Evolutionary conservation across 2,888 invertebrate species (phyloP), one percentile per base, ranked within the genome.

Genomic region (Pediacus dermestoides): DNA sequence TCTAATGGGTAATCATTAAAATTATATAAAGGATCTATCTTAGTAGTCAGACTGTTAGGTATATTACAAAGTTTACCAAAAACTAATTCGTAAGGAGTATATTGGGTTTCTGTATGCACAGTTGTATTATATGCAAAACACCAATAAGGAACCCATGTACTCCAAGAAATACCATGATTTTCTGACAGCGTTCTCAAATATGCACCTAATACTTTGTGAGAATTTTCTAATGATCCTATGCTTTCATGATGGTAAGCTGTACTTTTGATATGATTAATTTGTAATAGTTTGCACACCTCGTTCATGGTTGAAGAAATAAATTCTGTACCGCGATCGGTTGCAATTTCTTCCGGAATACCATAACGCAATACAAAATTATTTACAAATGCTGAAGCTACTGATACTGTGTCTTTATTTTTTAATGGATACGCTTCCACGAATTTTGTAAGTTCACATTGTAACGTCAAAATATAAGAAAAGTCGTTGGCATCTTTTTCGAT

Each of bases 51-150:
- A 21, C 44, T 50, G 16, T 10, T 30, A 11, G 50, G 44, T 10
- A 50, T 16, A 8, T 41, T 44, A 34, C 36, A 31, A 15, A 6
- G 12, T 41, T 41, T 42, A 9, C 44, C 48, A 37, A 45, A 50
- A 16, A 52, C 44, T 31, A 49, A 30, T 22, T 53, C 44, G 12
- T 39, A 49, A 9, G 48, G 50, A 2, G 46, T 42, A 12, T 48
- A 52, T 32, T 45, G 42, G 16, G 48, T 53, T 40, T 37, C 43
- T 4, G 45, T 42, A 21, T 53, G 48, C 1, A 48, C 48, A 3
- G 49, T 40, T 6, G 16, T 53, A 21, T 48, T 53, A 38, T 44
- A 53, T 1, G 50, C n/a, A 39, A 53, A 52, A 42, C 44, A 44
- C 50, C 53, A 52, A 37, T 31, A 50, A 0, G 44, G 38, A 7